Evolutionary conservation across 2,888 invertebrate genomes (phyloP).

Genomic region (Cataglyphis livida): DNA sequence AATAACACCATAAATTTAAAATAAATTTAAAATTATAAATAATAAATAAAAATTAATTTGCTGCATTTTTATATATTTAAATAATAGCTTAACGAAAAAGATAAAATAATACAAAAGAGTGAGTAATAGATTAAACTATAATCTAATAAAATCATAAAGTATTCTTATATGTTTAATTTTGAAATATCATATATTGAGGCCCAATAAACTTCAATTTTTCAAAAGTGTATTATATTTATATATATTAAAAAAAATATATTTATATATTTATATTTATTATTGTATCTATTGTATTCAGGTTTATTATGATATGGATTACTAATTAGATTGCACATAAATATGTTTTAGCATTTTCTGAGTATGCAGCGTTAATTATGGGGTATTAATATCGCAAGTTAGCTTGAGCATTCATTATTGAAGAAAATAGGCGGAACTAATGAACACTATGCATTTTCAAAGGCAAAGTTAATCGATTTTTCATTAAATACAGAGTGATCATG

Average conservation of each 20-base stretch:
- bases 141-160: neutral
- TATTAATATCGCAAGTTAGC: constrained; percentile 41
- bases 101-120: neutral
- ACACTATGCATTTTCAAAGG: constrained; percentile 45
- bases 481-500: constrained; percentile 19
- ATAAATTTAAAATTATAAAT: neutral
- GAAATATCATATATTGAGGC: neutral
- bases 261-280: neutral
- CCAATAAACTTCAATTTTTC: neutral
- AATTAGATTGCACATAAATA: neutral
- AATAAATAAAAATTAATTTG: neutral
- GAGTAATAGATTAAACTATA: constrained; percentile 2
- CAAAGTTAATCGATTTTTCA: constrained; percentile 60
- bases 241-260: constrained; percentile 1
- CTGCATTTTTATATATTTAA: neutral
- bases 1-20: neutral
- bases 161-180: neutral
- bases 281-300: neutral
- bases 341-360: neutral
- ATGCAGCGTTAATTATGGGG: neutral
- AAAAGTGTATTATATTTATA: constrained; percentile 1
- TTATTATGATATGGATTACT: neutral
- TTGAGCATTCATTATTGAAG: constrained; percentile 43
- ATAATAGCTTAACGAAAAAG: neutral
- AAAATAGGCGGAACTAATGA: constrained; percentile 50